phyloP scores from a whole-genome alignment of 1,140 invertebrate genomes.

The Neodiprion pinetum region DNA sequence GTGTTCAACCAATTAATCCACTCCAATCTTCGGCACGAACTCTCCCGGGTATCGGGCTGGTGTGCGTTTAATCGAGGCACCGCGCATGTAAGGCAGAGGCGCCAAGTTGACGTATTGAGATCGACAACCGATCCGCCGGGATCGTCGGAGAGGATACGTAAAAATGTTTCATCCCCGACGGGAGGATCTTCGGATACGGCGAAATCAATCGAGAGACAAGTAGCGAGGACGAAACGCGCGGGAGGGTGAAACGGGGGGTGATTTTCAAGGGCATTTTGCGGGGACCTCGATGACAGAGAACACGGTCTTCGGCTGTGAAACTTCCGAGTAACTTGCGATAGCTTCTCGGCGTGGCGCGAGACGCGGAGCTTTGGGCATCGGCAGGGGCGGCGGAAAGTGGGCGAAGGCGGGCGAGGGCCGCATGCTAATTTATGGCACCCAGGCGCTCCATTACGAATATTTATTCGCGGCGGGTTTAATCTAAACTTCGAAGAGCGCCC shows the following conservation, averaged over 20 bases:
- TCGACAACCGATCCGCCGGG: slow-evolving; percentile 30
- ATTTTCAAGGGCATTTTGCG: no score
- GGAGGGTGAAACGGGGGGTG: no score
- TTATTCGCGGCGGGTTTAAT: slow-evolving; percentile 63
- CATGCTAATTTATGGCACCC: slow-evolving; percentile 64
- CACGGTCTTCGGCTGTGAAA: background rate
- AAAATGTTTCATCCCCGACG: background rate
- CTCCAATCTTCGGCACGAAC: slow-evolving; percentile 47
- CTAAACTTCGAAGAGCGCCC: slow-evolving; percentile 59
- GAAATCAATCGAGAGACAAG: background rate
- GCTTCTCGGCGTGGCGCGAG: slow-evolving; percentile 1
- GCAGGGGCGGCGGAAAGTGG: background rate
- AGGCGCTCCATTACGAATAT: slow-evolving; percentile 64
- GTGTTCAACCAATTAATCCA: slow-evolving; percentile 57
- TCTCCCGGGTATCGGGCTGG: slow-evolving; percentile 44
- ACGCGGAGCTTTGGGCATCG: slow-evolving; percentile 3
- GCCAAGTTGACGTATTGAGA: slow-evolving; percentile 47
- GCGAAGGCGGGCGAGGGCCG: slow-evolving; percentile 32
- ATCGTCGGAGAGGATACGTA: background rate
- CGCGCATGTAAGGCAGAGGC: slow-evolving; percentile 23
- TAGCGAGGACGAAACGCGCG: background rate
- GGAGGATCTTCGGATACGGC: background rate
- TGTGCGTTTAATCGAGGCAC: slow-evolving; percentile 34
- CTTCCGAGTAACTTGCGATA: background rate
- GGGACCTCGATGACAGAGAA: background rate